Evolutionary conservation across 2,888 invertebrate species (phyloP).

Genomic region (Palloptera scutellata): DNA sequence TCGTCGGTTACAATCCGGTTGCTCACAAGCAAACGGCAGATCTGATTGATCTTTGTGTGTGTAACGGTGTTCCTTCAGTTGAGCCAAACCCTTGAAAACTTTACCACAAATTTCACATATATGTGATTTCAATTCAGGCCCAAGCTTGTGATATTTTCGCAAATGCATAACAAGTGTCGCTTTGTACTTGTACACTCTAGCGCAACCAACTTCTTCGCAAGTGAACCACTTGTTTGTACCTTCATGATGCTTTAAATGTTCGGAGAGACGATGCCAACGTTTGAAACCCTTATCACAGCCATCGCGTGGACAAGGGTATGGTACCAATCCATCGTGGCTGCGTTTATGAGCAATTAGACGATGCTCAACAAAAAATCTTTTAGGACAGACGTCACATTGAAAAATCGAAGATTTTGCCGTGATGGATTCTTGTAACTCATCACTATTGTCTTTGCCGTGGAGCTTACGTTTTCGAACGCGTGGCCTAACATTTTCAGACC

Average conservation of each 20-base stretch:
- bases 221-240: slow-evolving; percentile 38
- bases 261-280: slow-evolving; percentile 42
- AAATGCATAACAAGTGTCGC: slow-evolving; percentile 49
- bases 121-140: slow-evolving; percentile 48
- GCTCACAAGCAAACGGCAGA: slow-evolving; percentile 49
- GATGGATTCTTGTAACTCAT: too few relatives aligned
- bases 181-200: slow-evolving; percentile 49
- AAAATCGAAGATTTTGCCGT: not conserved
- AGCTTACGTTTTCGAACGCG: too few relatives aligned
- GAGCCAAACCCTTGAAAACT: slow-evolving; percentile 47
- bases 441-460: too few relatives aligned
- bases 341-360: slow-evolving; percentile 47
- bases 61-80: slow-evolving; percentile 51
- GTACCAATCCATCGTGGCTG: slow-evolving; percentile 47
- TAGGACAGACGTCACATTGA: slow-evolving; percentile 47
- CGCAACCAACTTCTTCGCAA: slow-evolving; percentile 46
- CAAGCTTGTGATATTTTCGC: slow-evolving; percentile 48
- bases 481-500: slow-evolving; percentile 8
- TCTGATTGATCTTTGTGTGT: slow-evolving; percentile 50
- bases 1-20: slow-evolving; percentile 44
- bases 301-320: slow-evolving; percentile 47
- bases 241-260: slow-evolving; percentile 49
- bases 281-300: slow-evolving; percentile 48
- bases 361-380: slow-evolving; percentile 43
- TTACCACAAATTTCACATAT: slow-evolving; percentile 57